Evolutionary conservation across 2,888 invertebrate genomes (phyloP).

Genomic region (Gastrophysa polygoni): DNA sequence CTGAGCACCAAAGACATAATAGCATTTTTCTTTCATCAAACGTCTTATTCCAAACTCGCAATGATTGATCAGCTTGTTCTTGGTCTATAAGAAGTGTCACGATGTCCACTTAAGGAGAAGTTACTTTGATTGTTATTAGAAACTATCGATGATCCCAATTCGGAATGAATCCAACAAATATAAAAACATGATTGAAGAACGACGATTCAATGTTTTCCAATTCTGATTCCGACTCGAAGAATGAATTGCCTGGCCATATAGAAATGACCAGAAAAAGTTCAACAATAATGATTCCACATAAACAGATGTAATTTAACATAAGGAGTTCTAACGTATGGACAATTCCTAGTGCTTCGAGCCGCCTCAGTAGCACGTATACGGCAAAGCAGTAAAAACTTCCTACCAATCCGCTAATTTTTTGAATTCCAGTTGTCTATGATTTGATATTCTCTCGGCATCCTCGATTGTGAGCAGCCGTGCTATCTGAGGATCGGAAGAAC

Average conservation of each 20-base stretch:
- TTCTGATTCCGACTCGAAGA: conserved; percentile 19
- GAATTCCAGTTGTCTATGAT: conserved; percentile 42
- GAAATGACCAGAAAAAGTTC: conserved; percentile 6
- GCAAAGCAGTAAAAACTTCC: conserved; percentile 19
- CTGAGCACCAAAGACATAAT: too few relatives aligned
- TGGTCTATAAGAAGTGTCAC: too few relatives aligned
- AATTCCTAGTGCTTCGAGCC: conserved; percentile 4
- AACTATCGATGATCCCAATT: background rate
- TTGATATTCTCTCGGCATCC: conserved; percentile 47
- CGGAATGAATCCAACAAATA: background rate
- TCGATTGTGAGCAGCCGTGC: conserved; percentile 27
- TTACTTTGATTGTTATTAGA: background rate
- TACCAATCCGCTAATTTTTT: conserved; percentile 31
- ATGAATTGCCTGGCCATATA: conserved; percentile 14
- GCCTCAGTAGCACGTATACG: conserved; percentile 14
- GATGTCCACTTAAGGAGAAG: background rate
- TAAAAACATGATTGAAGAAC: background rate
- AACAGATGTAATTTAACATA: conserved; percentile 16
- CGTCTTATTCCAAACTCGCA: too few relatives aligned
- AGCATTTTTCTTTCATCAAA: too few relatives aligned
- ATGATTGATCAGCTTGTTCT: too few relatives aligned
- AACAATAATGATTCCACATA: conserved; percentile 26
- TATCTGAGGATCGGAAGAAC: conserved; percentile 36
- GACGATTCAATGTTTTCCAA: conserved; percentile 21
- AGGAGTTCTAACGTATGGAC: conserved; percentile 8